phyloP scores from a whole-genome alignment of 1,140 invertebrate species.

The Anastrepha ludens region DNA sequence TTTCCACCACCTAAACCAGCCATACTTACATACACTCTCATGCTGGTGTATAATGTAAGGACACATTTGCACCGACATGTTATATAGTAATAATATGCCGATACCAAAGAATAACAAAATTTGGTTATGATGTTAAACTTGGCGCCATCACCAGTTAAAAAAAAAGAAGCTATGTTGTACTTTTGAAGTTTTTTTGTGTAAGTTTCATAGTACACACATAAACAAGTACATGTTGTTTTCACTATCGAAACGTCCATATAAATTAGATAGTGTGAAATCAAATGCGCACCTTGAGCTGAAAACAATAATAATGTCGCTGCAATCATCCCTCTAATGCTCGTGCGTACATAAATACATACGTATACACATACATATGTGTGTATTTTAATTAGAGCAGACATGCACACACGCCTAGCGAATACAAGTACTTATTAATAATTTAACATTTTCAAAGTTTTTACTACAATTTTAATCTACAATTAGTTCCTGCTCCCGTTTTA shows the following conservation, averaged over 20 bases:
- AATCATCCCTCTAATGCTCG: background rate
- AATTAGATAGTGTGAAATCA: background rate
- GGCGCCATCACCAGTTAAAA: background rate
- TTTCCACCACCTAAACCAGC: too few relatives aligned
- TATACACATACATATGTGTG: background rate
- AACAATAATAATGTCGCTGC: background rate
- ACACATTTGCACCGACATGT: background rate
- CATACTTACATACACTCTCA: background rate
- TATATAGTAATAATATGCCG: background rate
- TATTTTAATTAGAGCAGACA: background rate
- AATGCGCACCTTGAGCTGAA: background rate
- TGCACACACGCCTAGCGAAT: background rate
- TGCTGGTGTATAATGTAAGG: background rate
- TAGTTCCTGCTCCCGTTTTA: background rate
- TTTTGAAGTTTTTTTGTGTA: background rate
- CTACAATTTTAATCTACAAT: background rate
- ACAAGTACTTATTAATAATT: constrained; percentile 31
- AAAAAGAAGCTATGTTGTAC: background rate
- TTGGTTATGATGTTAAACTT: background rate
- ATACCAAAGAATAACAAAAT: background rate
- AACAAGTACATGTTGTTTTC: background rate
- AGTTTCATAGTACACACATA: background rate
- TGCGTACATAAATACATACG: background rate
- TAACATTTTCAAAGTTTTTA: constrained; percentile 33
- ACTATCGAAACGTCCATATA: background rate